Percentiles rank a stretch among this genome's conserved stretches.
Evolutionary conservation across 2,888 invertebrate species (phyloP).

Genomic region (Trachelus iudaicus): DNA sequence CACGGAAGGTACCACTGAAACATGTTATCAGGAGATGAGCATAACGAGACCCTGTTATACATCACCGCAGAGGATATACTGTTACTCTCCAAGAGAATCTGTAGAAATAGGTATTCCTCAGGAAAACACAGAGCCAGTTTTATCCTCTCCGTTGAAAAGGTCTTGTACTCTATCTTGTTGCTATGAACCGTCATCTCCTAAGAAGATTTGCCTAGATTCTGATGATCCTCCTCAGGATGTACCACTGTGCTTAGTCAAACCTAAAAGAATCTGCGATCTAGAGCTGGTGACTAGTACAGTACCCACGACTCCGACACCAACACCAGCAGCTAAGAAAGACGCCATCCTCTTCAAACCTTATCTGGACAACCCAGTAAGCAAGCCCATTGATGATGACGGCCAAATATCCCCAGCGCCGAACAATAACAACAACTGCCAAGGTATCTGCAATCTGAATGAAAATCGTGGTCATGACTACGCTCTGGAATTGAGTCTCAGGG

Average conservation of each 20-base stretch:
- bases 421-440: slow-evolving; percentile 53
- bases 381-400: slow-evolving; percentile 44
- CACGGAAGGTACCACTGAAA: slow-evolving; percentile 24
- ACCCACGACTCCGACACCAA: slow-evolving; percentile 42
- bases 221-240: slow-evolving; percentile 58
- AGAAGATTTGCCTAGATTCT: slow-evolving; percentile 41
- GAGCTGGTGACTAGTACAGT: slow-evolving; percentile 51
- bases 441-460: slow-evolving; percentile 54
- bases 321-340: slow-evolving; percentile 70
- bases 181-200: slow-evolving; percentile 44
- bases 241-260: slow-evolving; percentile 65
- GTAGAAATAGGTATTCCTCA: slow-evolving; percentile 26
- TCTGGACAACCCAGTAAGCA: slow-evolving; percentile 74
- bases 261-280: slow-evolving; percentile 39
- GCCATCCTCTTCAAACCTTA: slow-evolving; percentile 84
- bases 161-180: slow-evolving; percentile 46
- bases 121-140: slow-evolving; percentile 4
- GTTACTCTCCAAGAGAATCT: slow-evolving; percentile 48
- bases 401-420: background rate
- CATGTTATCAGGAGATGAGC: slow-evolving; percentile 43
- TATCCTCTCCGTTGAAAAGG: slow-evolving; percentile 33
- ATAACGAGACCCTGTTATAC: slow-evolving; percentile 40
- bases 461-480: slow-evolving; percentile 45
- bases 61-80: slow-evolving; percentile 36
- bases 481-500: slow-evolving; percentile 52